phyloP scores from a whole-genome alignment of 2,113 vertebrate genomes.

The Chinchilla lanigera region DNA sequence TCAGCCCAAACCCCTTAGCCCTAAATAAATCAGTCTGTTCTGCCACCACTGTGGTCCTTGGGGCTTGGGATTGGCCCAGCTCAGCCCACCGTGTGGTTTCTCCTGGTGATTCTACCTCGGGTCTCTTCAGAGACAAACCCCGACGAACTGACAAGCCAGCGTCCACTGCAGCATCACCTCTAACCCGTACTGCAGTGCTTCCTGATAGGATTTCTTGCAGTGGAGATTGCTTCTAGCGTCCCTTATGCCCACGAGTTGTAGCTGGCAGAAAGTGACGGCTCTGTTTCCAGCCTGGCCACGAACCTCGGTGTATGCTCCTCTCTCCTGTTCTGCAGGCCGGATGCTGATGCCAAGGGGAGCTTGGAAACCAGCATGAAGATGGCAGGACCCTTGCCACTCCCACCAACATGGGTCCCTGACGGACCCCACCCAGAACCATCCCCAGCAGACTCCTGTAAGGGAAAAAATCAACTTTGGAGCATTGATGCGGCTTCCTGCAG shows the following conservation, averaged over 20 bases:
- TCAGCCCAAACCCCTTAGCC: not conserved
- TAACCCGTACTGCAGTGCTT: not conserved
- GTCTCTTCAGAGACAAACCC: too few relatives aligned
- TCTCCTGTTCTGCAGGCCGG: not conserved
- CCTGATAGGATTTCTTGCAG: not conserved
- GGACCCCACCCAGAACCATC: not conserved
- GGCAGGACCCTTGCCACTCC: not conserved
- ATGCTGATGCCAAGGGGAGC: not conserved
- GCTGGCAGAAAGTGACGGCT: not conserved
- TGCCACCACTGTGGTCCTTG: not conserved
- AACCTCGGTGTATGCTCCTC: not conserved
- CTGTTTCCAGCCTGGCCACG: not conserved
- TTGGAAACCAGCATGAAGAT: not conserved
- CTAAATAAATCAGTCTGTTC: not conserved
- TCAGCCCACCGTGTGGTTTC: not conserved
- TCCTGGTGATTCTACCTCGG: not conserved
- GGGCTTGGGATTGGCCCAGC: not conserved
- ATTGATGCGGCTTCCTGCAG: constrained; percentile 2
- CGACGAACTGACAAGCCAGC: not conserved
- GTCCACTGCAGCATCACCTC: not conserved
- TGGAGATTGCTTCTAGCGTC: constrained; percentile 3
- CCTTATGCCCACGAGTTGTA: not conserved
- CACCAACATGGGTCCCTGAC: not conserved
- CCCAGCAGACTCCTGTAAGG: not conserved
- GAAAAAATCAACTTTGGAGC: not conserved